Evolutionary conservation across 2,797 vertebrate genomes (phyloP).

Genomic region (Toxotes lorentzi): DNA sequence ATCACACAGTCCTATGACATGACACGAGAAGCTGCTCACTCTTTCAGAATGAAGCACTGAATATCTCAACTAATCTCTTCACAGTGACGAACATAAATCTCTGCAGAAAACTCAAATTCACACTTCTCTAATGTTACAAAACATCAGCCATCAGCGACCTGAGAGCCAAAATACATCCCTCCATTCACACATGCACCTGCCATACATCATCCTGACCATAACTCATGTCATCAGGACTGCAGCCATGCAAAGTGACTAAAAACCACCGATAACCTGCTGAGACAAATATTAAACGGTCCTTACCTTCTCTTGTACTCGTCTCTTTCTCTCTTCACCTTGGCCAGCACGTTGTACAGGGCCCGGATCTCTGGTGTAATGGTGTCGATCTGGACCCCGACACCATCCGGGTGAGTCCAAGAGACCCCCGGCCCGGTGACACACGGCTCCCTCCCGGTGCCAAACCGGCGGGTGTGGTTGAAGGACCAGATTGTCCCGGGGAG

Average conservation of each 20-base stretch:
- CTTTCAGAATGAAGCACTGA: background rate
- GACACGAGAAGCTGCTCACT: background rate
- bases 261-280: background rate
- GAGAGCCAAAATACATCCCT: too few species aligned
- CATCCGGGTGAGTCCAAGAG: slow-evolving; percentile 91
- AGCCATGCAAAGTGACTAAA: background rate
- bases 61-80: background rate
- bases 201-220: background rate
- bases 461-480: slow-evolving; percentile 88
- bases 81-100: background rate
- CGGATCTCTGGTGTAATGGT: slow-evolving; percentile 95
- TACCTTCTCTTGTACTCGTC: slow-evolving; percentile 95
- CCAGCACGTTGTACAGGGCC: slow-evolving; percentile 94
- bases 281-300: background rate
- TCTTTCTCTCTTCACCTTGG: slow-evolving; percentile 93
- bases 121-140: too few species aligned
- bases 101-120: too few species aligned
- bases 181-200: background rate
- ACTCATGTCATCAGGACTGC: background rate
- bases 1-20: too few species aligned
- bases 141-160: too few species aligned
- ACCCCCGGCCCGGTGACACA: slow-evolving; percentile 85
- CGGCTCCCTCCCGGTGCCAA: slow-evolving; percentile 85
- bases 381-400: slow-evolving; percentile 94
- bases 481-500: slow-evolving; percentile 90